Evolutionary conservation across 1,140 invertebrate species (phyloP), one percentile per base, ranked within the genome.

Genomic region (Heliconius nattereri): DNA sequence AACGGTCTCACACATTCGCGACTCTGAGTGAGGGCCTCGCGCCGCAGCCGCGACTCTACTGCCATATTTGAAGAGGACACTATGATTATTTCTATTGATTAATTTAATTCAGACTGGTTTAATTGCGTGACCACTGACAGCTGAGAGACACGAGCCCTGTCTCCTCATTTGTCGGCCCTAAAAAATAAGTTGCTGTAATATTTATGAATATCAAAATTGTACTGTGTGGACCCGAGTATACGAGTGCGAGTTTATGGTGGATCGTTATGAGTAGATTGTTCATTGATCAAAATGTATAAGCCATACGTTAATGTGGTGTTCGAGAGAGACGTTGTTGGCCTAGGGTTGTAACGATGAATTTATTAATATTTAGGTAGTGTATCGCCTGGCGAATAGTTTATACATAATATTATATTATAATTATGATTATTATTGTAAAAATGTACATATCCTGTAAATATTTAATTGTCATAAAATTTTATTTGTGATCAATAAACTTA

Each of bases 361-460:
- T 93, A 93, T 86, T 93, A 92, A 90, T 83, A 79, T 90, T 80
- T 87, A 88, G 85, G 83, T 92, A 90, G 85, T 87, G 87, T 89
- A 79, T 92, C 90, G 90, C 88, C 84, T 86, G 87, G 88, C 88
- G 87, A 89, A 78, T 87, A 89, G 79, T 83, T 85, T 87, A 85
- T 90, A 90, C 90, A 91, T 91, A 93, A 89, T 85, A 85, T 83
- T 85, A 81, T 85, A 66, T 66, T 13, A 60, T 13, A 23, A 66
- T 66, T 26, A 66, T 84, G 86, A 80, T 79, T 60, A 80, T 83
- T 76, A 75, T 70, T 92, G 89, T 92, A 93, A 89, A 91, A 87
- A 89, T 93, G 92, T 93, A 93, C 91, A 93, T 93, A 93, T 92
- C 92, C 85, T 93, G 92, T 93, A 92, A 89, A 93, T 92, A 93